Evolutionary conservation across 2,888 invertebrate genomes (phyloP).

Genomic region (Phaedon cochleariae): DNA sequence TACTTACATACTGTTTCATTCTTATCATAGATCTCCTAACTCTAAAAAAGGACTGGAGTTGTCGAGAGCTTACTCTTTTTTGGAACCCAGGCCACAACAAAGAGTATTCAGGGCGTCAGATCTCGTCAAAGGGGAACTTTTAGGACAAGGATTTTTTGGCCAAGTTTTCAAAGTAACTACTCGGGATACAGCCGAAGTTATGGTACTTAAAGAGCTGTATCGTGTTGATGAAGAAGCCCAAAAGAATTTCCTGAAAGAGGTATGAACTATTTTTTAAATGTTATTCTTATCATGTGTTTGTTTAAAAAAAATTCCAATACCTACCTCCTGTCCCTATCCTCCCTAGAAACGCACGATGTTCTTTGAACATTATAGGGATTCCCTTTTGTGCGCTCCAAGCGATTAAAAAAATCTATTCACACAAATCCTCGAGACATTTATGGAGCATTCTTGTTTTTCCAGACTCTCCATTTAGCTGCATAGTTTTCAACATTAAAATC

Average conservation of each 20-base stretch:
- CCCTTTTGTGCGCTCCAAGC: no score
- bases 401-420: no score
- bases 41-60: conserved; percentile 68
- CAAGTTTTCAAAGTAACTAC: conserved; percentile 93
- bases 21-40: conserved; percentile 59
- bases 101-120: conserved; percentile 92
- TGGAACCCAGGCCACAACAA: conserved; percentile 71
- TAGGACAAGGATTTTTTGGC: conserved; percentile 95
- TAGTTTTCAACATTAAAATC: no score
- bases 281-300: no score
- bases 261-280: conserved; percentile 23
- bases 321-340: no score
- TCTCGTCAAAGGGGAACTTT: conserved; percentile 84
- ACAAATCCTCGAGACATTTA: no score
- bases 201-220: conserved; percentile 93
- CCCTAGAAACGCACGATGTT: no score
- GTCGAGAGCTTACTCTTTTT: conserved; percentile 87
- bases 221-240: conserved; percentile 94
- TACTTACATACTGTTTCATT: no score
- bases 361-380: no score
- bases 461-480: no score
- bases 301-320: no score
- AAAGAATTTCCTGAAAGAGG: conserved; percentile 93
- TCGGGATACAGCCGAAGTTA: conserved; percentile 87
- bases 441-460: no score